Evolutionary conservation across 2,113 vertebrate genomes (phyloP).

Genomic region (Quiscalus mexicanus): DNA sequence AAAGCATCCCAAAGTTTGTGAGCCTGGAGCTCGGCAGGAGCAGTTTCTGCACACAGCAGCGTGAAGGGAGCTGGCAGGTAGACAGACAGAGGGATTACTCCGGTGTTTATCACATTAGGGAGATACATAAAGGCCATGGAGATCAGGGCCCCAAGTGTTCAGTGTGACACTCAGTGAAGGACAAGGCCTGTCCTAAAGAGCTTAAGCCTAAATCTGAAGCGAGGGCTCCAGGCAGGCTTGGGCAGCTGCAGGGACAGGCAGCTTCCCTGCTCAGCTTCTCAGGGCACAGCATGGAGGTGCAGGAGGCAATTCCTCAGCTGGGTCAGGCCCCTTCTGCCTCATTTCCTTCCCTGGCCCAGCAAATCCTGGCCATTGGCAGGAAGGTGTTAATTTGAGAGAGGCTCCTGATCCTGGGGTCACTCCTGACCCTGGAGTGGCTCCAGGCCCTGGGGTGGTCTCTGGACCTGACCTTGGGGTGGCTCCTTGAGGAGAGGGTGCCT

Average conservation of each 20-base stretch:
- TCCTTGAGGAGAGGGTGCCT: background rate
- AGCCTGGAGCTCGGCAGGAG: background rate
- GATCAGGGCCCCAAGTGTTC: background rate
- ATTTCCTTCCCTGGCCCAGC: background rate
- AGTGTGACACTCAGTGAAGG: background rate
- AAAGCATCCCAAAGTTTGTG: background rate
- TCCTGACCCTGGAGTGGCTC: background rate
- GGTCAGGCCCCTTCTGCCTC: background rate
- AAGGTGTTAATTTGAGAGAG: background rate
- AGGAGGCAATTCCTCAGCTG: background rate
- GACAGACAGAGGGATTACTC: background rate
- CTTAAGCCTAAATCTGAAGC: background rate
- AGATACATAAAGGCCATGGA: background rate
- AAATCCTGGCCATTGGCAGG: background rate
- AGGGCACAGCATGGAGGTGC: too few species aligned
- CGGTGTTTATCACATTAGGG: background rate
- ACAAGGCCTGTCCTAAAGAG: background rate
- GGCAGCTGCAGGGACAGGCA: background rate
- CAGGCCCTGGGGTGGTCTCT: background rate
- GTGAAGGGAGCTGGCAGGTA: background rate
- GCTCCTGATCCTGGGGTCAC: background rate
- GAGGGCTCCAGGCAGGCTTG: background rate
- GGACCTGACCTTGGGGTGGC: background rate
- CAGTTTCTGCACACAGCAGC: accelerated
- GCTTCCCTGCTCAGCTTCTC: background rate